Percentiles rank a stretch among this genome's conserved stretches.
phyloP scores from a whole-genome alignment of 2,113 vertebrate genomes.

The Indicator indicator region DNA sequence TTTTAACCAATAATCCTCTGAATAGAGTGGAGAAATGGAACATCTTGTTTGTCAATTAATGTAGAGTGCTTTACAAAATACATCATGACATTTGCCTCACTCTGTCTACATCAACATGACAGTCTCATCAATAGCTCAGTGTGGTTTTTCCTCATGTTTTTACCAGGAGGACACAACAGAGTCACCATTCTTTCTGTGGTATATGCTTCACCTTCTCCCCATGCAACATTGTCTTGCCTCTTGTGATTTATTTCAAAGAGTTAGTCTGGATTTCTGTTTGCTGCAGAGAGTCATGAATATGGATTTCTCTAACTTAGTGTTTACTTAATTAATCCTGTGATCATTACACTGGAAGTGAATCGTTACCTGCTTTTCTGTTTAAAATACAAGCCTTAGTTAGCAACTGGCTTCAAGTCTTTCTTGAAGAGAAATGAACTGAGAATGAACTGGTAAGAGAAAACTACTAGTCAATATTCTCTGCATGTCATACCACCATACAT shows the following conservation, averaged over 20 bases:
- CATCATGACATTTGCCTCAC: neutral
- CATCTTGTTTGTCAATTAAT: conserved; percentile 47
- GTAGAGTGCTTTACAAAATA: neutral
- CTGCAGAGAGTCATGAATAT: neutral
- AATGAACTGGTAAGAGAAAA: neutral
- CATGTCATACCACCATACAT: neutral
- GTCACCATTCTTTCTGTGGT: neutral
- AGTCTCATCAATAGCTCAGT: neutral
- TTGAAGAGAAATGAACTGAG: neutral
- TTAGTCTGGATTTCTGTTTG: neutral
- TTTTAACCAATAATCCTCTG: neutral
- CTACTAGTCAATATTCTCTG: neutral
- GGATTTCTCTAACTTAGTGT: neutral
- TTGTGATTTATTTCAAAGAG: neutral
- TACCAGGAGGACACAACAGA: neutral
- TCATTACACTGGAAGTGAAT: neutral
- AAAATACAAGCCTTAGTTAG: neutral
- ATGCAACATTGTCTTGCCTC: neutral
- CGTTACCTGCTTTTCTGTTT: neutral
- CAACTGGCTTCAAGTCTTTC: neutral
- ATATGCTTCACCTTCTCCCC: neutral
- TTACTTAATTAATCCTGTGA: neutral
- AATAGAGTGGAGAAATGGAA: neutral
- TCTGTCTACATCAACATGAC: neutral
- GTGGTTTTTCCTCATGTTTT: neutral